phyloP scores from a whole-genome alignment of 2,797 vertebrate genomes.

The Sternotherus odoratus region DNA sequence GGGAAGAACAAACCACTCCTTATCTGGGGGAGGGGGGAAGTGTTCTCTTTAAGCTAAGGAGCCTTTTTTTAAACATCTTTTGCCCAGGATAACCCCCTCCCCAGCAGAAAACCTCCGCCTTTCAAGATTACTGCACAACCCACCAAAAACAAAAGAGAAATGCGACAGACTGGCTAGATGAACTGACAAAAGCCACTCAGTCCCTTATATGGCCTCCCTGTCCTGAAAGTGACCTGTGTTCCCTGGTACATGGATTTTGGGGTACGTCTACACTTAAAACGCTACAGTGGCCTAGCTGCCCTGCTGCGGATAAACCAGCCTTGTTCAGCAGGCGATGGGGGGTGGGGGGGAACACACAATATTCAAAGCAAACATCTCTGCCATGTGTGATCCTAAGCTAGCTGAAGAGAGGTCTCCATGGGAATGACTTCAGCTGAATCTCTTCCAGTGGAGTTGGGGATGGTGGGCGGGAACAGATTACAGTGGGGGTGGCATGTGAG shows the following conservation, averaged over 20 bases:
- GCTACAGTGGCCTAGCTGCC: too few relatives aligned
- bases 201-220: background rate
- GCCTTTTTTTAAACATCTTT: background rate
- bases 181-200: background rate
- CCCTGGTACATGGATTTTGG: background rate
- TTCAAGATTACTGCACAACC: background rate
- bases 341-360: too few relatives aligned
- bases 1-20: background rate
- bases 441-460: background rate
- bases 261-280: background rate
- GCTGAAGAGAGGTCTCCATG: background rate
- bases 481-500: rapidly evolving
- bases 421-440: background rate
- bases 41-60: background rate
- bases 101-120: background rate
- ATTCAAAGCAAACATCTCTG: background rate
- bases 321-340: background rate
- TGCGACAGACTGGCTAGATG: background rate
- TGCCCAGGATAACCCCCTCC: background rate
- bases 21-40: background rate
- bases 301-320: background rate
- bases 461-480: background rate
- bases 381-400: background rate
- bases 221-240: background rate
- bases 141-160: background rate